Evolutionary conservation across 2,797 vertebrate genomes (phyloP).

Genomic region (Mus caroli): DNA sequence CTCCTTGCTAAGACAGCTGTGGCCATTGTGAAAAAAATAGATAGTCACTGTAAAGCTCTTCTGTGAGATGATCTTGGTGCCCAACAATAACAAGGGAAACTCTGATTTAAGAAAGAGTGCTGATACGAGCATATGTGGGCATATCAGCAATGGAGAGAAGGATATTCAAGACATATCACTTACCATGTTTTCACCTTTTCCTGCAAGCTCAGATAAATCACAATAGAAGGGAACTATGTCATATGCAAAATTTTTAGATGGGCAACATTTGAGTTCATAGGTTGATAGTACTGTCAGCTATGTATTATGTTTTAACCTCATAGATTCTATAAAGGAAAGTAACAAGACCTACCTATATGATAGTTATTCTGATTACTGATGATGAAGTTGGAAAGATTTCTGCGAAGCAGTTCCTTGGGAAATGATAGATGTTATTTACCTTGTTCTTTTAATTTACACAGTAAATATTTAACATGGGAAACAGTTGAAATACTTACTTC

Average conservation of each 20-base stretch:
- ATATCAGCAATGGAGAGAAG: neutral
- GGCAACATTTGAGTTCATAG: neutral
- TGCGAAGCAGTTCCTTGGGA: neutral
- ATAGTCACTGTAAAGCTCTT: neutral
- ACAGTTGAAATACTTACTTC: neutral
- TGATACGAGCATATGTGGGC: accelerated
- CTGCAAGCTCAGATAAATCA: neutral
- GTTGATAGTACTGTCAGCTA: neutral
- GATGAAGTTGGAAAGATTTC: neutral
- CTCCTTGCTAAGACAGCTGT: neutral
- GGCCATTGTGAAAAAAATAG: neutral
- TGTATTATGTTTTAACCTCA: neutral
- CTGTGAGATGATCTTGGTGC: neutral
- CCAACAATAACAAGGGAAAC: neutral
- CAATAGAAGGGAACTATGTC: neutral
- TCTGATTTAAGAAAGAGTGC: neutral
- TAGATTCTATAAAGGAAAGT: neutral
- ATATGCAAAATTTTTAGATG: neutral
- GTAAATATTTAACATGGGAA: slow-evolving; percentile 7
- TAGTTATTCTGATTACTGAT: slow-evolving; percentile 29
- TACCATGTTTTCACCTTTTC: neutral
- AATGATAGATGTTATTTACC: neutral
- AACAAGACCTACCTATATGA: neutral
- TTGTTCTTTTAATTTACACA: slow-evolving; percentile 60
- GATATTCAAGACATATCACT: too few relatives aligned